Percentiles rank a stretch among this genome's conserved stretches.
Evolutionary conservation across 2,888 invertebrate species (phyloP).

Genomic region (Sarcophaga caerulescens): DNA sequence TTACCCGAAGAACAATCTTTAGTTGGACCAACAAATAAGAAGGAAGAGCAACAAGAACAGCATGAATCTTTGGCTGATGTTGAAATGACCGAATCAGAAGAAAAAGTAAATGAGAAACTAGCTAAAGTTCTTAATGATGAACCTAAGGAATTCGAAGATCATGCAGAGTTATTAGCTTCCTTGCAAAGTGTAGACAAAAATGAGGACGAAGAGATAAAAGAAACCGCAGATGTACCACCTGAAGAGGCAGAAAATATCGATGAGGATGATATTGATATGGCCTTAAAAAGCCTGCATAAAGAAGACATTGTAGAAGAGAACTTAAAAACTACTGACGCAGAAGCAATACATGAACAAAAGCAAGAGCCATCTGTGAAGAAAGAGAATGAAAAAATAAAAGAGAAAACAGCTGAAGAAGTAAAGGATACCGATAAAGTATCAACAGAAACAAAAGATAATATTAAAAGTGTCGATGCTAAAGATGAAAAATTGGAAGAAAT

Average conservation of each 20-base stretch:
- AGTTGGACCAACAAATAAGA: slow-evolving; percentile 1
- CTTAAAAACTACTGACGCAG: neutral
- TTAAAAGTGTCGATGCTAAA: neutral
- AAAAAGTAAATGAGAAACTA: slow-evolving; percentile 72
- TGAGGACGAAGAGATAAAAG: slow-evolving; percentile 17
- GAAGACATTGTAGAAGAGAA: slow-evolving; percentile 63
- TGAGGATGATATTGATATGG: slow-evolving; percentile 76
- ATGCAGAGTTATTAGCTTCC: slow-evolving; percentile 53
- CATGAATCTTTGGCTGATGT: neutral
- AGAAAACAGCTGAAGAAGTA: neutral
- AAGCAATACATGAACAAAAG: neutral
- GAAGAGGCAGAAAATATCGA: slow-evolving; percentile 54
- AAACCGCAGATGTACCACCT: neutral
- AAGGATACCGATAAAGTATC: neutral
- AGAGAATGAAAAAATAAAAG: slow-evolving; percentile 10
- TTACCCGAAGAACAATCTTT: slow-evolving; percentile 65
- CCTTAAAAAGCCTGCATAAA: slow-evolving; percentile 75
- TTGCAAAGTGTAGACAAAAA: slow-evolving; percentile 78
- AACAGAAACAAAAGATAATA: neutral
- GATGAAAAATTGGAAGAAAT: slow-evolving; percentile 10
- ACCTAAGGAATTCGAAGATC: slow-evolving; percentile 24
- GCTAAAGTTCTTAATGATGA: slow-evolving; percentile 70
- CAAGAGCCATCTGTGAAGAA: slow-evolving; percentile 18
- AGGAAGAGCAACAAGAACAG: slow-evolving; percentile 30
- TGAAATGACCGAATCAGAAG: slow-evolving; percentile 8